Evolutionary conservation across 2,797 vertebrate species (phyloP).

Genomic region (Hapalemur alaotrensis): DNA sequence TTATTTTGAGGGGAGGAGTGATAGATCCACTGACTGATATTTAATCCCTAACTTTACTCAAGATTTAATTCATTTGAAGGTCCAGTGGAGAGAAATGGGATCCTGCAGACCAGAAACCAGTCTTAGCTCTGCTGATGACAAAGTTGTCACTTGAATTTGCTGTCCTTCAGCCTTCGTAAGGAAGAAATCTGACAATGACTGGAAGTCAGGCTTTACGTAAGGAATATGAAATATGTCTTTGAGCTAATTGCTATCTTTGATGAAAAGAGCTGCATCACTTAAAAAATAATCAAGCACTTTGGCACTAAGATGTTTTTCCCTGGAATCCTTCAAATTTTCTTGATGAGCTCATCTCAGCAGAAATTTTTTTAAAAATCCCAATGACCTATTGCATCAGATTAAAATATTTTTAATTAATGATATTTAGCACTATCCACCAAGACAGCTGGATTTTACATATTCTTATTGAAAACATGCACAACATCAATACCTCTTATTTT

Average conservation of each 20-base stretch:
- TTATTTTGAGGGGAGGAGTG: neutral
- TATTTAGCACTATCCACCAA: neutral
- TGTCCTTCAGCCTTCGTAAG: neutral
- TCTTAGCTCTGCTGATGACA: neutral
- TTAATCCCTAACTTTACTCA: neutral
- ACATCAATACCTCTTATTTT: neutral
- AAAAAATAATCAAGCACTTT: neutral
- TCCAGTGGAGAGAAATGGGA: neutral
- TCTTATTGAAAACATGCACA: neutral
- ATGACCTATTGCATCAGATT: neutral
- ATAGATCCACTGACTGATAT: neutral
- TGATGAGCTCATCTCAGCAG: neutral
- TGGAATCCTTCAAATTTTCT: neutral
- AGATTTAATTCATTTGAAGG: neutral
- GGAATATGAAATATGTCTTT: neutral
- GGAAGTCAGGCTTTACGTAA: neutral
- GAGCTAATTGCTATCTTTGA: conserved; percentile 1
- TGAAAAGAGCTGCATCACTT: neutral
- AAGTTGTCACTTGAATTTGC: neutral
- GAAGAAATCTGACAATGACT: neutral
- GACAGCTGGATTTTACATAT: neutral
- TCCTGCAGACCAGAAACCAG: neutral
- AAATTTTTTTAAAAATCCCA: neutral
- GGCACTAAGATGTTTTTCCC: neutral
- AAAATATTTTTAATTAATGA: neutral